Percentiles rank a stretch among this genome's conserved stretches.
These are phyloP conservation scores for Urechis unicinctus DNA, from an alignment of 2,888 invertebrate genomes.

Conservation along the genomic window DNA sequence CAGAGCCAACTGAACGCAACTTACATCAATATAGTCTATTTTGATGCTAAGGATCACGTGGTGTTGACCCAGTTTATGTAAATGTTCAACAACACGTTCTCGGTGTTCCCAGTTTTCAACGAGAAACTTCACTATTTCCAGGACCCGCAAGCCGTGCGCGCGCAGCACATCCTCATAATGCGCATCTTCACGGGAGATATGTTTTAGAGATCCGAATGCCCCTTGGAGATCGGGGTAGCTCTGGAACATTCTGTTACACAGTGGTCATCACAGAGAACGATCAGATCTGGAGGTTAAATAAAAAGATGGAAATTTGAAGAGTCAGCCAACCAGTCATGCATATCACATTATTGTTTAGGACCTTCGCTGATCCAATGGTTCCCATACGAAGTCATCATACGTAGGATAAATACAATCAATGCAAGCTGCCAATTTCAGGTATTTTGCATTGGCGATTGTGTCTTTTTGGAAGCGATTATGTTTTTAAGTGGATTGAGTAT, in stretches of 20 bases:
- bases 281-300: no score
- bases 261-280: no score
- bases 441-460: no score
- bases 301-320: no score
- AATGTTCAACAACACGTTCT: neutral
- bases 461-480: no score
- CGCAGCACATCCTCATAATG: neutral
- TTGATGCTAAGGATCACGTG: neutral
- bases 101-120: neutral
- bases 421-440: no score
- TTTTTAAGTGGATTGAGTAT: no score
- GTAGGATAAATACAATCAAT: no score
- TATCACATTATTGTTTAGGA: no score
- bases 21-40: neutral
- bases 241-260: neutral
- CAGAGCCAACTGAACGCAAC: neutral
- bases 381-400: no score
- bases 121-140: neutral
- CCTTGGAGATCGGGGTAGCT: neutral
- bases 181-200: neutral
- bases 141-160: neutral
- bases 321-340: no score
- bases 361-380: no score
- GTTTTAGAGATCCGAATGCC: neutral
- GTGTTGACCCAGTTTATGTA: neutral